Conservation (phyloP, 2,797 vertebrate species). For the Bufotes viridis region DNA sequence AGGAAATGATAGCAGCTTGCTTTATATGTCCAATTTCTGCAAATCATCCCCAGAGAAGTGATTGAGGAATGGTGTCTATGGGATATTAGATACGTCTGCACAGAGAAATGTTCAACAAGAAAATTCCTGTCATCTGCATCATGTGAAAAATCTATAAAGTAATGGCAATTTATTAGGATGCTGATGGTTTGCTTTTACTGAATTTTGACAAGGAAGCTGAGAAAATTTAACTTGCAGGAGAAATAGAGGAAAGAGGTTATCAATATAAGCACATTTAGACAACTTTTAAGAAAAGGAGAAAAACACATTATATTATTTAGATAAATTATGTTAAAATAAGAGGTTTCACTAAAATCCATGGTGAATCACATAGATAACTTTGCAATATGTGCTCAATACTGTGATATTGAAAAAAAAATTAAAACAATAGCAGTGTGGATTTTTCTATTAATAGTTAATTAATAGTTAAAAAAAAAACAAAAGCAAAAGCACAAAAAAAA, state of each 20-base stretch:
- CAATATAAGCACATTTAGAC: not conserved
- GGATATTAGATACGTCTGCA: conserved; percentile 27
- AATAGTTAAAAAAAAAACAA: too few relatives aligned
- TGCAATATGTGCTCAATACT: too few relatives aligned
- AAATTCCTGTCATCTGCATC: conserved; percentile 22
- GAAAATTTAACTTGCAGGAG: not conserved
- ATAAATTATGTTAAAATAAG: not conserved
- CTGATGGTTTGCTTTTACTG: conserved; percentile 11
- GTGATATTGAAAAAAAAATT: too few relatives aligned
- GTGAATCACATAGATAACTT: too few relatives aligned
- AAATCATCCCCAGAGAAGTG: not conserved
- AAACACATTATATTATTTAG: not conserved
- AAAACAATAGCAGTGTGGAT: too few relatives aligned
- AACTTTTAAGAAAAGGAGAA: not conserved
- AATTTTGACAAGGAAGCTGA: conserved; percentile 11
- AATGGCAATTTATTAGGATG: conserved; percentile 45
- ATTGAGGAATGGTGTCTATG: conserved; percentile 30
- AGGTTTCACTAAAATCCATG: too few relatives aligned
- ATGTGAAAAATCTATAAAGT: conserved; percentile 38
- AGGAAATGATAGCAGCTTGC: conserved; percentile 11
- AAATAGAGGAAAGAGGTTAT: not conserved
- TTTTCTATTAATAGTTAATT: too few relatives aligned
- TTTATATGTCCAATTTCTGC: not conserved
- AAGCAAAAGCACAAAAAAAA: too few relatives aligned
- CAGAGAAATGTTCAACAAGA: conserved; percentile 33